Evolutionary conservation across 2,797 vertebrate species (phyloP), one percentile per base, ranked within the genome.

Genomic region (Atherinosoma microstoma): DNA sequence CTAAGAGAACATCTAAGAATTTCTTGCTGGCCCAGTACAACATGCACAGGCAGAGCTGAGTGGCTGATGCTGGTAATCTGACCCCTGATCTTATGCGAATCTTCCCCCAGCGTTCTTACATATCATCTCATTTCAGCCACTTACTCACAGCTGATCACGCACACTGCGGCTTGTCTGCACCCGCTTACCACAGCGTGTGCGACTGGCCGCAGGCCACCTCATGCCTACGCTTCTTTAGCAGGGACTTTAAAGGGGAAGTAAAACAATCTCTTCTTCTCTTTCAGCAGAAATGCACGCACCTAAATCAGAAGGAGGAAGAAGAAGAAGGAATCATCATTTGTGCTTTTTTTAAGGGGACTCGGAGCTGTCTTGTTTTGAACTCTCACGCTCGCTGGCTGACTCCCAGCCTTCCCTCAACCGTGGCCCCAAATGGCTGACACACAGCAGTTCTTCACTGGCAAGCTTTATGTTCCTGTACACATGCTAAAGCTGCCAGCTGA

Each of bases 401-500:
- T 69, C 65, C 75, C 78, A 68, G 64, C 1, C 0, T 60, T 53
- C 51, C 51, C 61, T 47, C 71, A 35, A 62, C 61, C 56, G 56
- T 22, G 57, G 67, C 67, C 76, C 16, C 57, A 58, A 82, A 86
- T 94, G 96, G 97, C 97, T 96, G 94, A 95, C 96, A 89, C 92
- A 96, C 96, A 95, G 96, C 96, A 96, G 98, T 99, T 99, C 98
- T 99, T 99, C 98, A 97, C 97, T 98, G 97, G 98, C 97, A 96
- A 97, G 98, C 98, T 99, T 99, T 99, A 99, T 96, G 98, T 98
- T 96, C 93, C 92, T 96, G 90, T 96, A 92, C 92, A 94, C 89
- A 96, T 95, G 95, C 98, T 99, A 99, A 99, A 99, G 98, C 98
- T 99, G 98, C 98, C 98, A 99, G 98, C 98, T 99, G 98, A 99